Evolutionary conservation across 2,888 invertebrate species (phyloP), one percentile per base, ranked within the genome.

Genomic region (Polymixis lichenea): DNA sequence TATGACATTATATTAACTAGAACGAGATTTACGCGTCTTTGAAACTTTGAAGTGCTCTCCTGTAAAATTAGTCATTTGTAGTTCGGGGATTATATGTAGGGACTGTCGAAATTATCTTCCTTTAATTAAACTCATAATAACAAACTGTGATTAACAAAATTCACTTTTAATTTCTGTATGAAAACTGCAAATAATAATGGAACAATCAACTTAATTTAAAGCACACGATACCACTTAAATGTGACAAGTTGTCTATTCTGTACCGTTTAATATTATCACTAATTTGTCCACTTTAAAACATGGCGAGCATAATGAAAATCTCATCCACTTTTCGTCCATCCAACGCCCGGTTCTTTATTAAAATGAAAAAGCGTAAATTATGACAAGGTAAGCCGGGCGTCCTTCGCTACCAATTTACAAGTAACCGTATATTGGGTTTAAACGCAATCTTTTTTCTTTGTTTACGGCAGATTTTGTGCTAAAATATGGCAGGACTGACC

Each of bases 341-440:
- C 43, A 46, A 72, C 76, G 55, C 66, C 53, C n/a, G 64, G 65
- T 77, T 77, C 78, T 83, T 78, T 85, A 83, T 82, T 83, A 83
- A 83, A 83, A 83, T 78, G 85, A 82, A 85, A 85, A 82, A 65
- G 60, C 49, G 78, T 85, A 83, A 83, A 85, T 83, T 85, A 83
- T 83, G 83, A 85, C 83, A 72, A 74, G 83, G 86, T 83, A 83
- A 85, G 78, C 72, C 69, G 32, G 3, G 65, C 82, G 77, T 68
- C 82, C 77, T 74, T 73, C 56, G 62, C 32, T 55, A 82, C 56
- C 82, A 83, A 85, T 85, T 85, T 83, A 77, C 73, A 85, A 82
- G 86, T 74, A 65, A 85, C 83, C 70, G 69, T 85, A 83, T 82
- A 83, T 85, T 82, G 83, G 77, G 85, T 77, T 82, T 83, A 82